Evolutionary conservation across 2,113 vertebrate genomes (phyloP).

Genomic region (Melanotaenia duboulayi): DNA sequence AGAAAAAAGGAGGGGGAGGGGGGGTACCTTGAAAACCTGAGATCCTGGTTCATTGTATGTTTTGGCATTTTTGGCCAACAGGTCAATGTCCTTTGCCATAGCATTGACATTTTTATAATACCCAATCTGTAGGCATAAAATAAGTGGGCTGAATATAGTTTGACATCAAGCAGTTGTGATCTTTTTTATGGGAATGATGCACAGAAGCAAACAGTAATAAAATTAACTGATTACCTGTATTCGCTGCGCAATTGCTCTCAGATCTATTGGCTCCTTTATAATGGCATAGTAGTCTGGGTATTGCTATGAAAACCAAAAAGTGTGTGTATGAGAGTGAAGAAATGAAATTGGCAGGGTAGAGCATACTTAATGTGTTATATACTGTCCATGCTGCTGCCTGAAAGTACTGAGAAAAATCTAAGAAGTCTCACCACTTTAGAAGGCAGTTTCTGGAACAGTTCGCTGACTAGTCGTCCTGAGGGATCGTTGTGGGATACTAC

Average conservation of each 20-base stretch:
- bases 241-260: conserved; percentile 94
- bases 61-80: conserved; percentile 98
- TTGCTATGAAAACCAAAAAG: conserved; percentile 86
- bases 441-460: conserved; percentile 98
- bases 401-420: not conserved
- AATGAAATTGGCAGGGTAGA: not conserved
- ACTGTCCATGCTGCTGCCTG: not conserved
- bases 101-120: conserved; percentile 94
- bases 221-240: conserved; percentile 88
- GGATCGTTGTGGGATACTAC: conserved; percentile 91
- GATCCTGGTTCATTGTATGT: conserved; percentile 99
- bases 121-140: conserved; percentile 83
- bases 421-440: conserved; percentile 94
- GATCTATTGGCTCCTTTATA: conserved; percentile 98
- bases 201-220: not conserved
- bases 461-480: conserved; percentile 91
- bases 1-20: no score
- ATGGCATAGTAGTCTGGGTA: conserved; percentile 99
- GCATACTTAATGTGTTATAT: not conserved
- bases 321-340: not conserved
- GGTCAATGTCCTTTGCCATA: conserved; percentile 97
- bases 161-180: not conserved
- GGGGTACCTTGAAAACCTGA: conserved; percentile 99
- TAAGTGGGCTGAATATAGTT: not conserved
- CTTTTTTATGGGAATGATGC: not conserved